Conservation (phyloP, 2,797 vertebrate species). For the Enteromius radiatus region DNA sequence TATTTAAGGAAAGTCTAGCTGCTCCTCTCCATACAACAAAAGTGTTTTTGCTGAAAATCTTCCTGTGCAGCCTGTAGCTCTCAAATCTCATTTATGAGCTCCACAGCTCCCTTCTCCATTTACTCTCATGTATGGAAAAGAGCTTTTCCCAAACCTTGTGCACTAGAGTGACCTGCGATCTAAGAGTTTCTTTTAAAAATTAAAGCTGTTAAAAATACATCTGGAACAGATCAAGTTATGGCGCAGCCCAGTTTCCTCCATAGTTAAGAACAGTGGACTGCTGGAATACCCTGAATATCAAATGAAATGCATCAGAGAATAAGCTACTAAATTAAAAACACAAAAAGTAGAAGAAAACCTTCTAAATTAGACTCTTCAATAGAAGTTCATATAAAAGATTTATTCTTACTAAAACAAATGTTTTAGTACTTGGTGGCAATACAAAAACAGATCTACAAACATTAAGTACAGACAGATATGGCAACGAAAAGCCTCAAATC, state of each 20-base stretch:
- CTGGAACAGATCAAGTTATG: conserved; percentile 10
- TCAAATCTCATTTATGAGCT: conserved; percentile 18
- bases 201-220: conserved; percentile 23
- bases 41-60: neutral
- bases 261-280: neutral
- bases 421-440: conserved; percentile 43
- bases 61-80: neutral
- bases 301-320: neutral
- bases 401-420: conserved; percentile 44
- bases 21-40: neutral
- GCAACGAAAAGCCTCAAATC: conserved; percentile 31
- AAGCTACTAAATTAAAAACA: neutral
- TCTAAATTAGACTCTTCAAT: neutral
- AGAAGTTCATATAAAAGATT: conserved; percentile 47
- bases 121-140: neutral
- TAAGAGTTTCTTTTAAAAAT: conserved; percentile 24
- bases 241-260: conserved; percentile 10
- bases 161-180: conserved; percentile 3
- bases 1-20: neutral
- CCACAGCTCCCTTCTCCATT: neutral
- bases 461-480: conserved; percentile 41
- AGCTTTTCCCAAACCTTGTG: conserved; percentile 13
- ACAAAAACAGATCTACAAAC: conserved; percentile 58
- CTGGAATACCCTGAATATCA: neutral
- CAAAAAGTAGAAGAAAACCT: neutral